phyloP scores from a whole-genome alignment of 2,888 invertebrate genomes.

The Rhopalosiphum nymphaeae region DNA sequence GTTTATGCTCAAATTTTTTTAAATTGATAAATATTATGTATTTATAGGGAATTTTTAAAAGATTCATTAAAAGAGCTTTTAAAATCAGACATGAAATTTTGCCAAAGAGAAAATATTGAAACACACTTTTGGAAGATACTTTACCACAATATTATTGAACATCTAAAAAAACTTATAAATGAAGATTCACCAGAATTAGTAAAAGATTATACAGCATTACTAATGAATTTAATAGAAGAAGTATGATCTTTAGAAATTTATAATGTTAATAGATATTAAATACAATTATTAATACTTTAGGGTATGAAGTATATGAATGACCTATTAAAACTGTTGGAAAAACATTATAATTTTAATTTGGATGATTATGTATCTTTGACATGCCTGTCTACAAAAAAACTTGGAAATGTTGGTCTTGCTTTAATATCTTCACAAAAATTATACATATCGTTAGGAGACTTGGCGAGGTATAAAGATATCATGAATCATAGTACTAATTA shows the following conservation, averaged over 20 bases:
- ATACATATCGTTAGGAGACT: conserved; percentile 90
- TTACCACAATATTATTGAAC: conserved; percentile 89
- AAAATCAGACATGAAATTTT: conserved; percentile 85
- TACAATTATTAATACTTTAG: conserved; percentile 67
- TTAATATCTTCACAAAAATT: conserved; percentile 89
- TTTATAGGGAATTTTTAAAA: conserved; percentile 74
- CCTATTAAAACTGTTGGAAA: conserved; percentile 81
- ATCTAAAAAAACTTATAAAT: conserved; percentile 76
- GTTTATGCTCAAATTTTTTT: not conserved
- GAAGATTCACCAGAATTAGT: conserved; percentile 59
- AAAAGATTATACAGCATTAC: conserved; percentile 39
- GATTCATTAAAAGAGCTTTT: conserved; percentile 78
- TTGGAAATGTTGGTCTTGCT: conserved; percentile 80
- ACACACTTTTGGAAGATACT: conserved; percentile 92
- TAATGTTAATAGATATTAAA: not conserved
- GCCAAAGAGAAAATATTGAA: conserved; percentile 88
- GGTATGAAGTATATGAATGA: conserved; percentile 84
- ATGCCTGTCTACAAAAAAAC: conserved; percentile 68
- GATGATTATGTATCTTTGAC: conserved; percentile 72
- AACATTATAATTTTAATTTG: conserved; percentile 79
- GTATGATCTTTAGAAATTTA: not conserved
- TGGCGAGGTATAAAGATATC: conserved; percentile 91
- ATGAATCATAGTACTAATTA: conserved; percentile 85
- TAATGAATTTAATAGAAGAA: conserved; percentile 60
- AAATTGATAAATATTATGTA: not conserved